Conservation (phyloP, 2,113 vertebrate genomes). For the Melanerpes formicivorus region DNA sequence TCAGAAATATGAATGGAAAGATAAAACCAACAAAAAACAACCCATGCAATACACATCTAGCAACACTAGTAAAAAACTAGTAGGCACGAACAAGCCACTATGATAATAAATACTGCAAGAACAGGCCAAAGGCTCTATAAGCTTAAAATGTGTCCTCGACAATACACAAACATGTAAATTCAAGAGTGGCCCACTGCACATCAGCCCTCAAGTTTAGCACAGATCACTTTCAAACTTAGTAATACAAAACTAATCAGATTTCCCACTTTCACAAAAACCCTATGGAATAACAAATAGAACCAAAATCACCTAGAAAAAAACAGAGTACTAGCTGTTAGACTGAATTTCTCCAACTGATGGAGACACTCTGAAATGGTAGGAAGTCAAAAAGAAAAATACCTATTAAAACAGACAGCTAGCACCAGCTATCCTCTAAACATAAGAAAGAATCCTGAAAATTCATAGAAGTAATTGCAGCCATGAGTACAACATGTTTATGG, state of each 20-base stretch:
- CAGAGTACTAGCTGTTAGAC: not conserved
- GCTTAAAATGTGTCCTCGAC: not conserved
- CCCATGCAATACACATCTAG: not conserved
- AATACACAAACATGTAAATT: not conserved
- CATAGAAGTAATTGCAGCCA: not conserved
- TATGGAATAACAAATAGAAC: not conserved
- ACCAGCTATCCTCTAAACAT: not conserved
- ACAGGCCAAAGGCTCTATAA: not conserved
- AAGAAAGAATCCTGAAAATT: not conserved
- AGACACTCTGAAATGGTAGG: not conserved
- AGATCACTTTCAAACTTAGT: not conserved
- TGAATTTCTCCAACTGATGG: not conserved
- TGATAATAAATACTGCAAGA: not conserved
- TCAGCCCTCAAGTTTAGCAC: not conserved
- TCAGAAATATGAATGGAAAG: not conserved
- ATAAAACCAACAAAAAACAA: not conserved
- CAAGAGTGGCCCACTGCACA: not conserved
- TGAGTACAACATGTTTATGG: not conserved
- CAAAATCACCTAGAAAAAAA: not conserved
- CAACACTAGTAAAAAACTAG: not conserved
- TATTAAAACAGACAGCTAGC: not conserved
- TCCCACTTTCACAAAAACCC: not conserved
- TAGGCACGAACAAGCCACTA: not conserved
- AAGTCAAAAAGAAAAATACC: not conserved
- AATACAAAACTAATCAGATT: not conserved